phyloP scores from a whole-genome alignment of 2,888 invertebrate genomes.

The Mythimna vitellina region DNA sequence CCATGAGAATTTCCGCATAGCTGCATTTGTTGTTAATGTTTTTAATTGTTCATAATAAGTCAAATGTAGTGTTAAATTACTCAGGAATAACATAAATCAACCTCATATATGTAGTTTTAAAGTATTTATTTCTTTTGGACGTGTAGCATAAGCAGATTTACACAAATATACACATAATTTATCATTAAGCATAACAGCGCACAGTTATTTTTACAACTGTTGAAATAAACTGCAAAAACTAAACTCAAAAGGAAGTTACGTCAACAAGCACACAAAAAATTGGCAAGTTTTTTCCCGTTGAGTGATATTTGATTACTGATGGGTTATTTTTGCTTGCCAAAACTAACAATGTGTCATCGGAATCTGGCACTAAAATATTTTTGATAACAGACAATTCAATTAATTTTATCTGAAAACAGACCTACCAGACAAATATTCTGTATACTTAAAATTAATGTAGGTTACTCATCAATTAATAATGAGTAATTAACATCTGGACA shows the following conservation, averaged over 20 bases:
- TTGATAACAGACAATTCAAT: neutral
- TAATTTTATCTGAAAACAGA: conserved; percentile 13
- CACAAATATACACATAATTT: no score
- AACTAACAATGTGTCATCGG: conserved; percentile 13
- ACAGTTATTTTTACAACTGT: conserved; percentile 15
- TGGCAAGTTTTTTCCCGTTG: conserved; percentile 31
- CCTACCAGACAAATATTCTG: neutral
- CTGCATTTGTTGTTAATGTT: conserved; percentile 31
- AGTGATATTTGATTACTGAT: conserved; percentile 39
- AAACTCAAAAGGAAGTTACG: conserved; percentile 17
- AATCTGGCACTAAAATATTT: conserved; percentile 5
- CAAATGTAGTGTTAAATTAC: conserved; percentile 28
- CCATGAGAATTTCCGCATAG: conserved; percentile 47
- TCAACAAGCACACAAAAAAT: conserved; percentile 16
- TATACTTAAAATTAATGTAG: neutral
- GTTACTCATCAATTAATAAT: neutral
- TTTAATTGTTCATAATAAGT: conserved; percentile 39
- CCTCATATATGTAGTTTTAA: no score
- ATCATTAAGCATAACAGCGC: neutral
- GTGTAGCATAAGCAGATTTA: no score
- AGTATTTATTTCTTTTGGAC: no score
- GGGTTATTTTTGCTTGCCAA: conserved; percentile 17
- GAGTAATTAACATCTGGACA: neutral
- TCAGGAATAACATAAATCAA: no score
- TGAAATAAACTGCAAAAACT: conserved; percentile 2